phyloP scores from a whole-genome alignment of 2,888 invertebrate genomes.

The Lycophotia porphyrea region DNA sequence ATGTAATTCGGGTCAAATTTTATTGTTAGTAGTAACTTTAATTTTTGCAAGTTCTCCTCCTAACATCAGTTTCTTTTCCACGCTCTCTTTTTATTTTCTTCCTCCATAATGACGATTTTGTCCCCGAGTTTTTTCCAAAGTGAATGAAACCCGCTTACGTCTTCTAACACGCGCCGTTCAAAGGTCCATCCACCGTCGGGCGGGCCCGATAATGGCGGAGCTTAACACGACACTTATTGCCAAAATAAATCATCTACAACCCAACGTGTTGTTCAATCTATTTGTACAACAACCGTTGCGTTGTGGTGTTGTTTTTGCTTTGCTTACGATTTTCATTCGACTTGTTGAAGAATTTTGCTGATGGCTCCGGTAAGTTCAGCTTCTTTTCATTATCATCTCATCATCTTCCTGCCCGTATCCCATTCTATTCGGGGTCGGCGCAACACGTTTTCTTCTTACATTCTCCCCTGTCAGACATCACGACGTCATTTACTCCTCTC shows the following conservation, averaged over 20 bases:
- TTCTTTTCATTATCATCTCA: too few species aligned
- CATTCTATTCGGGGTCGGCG: too few species aligned
- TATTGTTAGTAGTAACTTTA: not conserved
- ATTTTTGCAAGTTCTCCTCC: not conserved
- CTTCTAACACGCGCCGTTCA: constrained; percentile 52
- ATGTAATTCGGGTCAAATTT: not conserved
- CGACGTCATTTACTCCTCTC: too few species aligned
- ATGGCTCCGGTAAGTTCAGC: not conserved
- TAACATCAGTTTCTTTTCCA: not conserved
- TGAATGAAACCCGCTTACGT: constrained; percentile 13
- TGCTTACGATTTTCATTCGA: constrained; percentile 19
- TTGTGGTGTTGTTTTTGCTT: constrained; percentile 47
- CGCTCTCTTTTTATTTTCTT: not conserved
- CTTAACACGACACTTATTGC: constrained; percentile 88
- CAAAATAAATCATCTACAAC: constrained; percentile 84
- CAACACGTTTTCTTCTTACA: too few species aligned
- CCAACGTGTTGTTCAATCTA: constrained; percentile 76
- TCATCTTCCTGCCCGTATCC: too few species aligned
- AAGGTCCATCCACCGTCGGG: constrained; percentile 68
- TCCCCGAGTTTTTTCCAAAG: not conserved
- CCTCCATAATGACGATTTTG: not conserved
- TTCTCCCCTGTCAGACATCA: too few species aligned
- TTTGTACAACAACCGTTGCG: constrained; percentile 68
- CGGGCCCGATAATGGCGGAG: constrained; percentile 80
- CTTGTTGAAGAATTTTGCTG: constrained; percentile 7